A percentile compares a stretch with the other conserved stretches of the same genome.
Evolutionary conservation across 2,113 vertebrate species (phyloP).

Genomic region (Hydrochoerus hydrochaeris): DNA sequence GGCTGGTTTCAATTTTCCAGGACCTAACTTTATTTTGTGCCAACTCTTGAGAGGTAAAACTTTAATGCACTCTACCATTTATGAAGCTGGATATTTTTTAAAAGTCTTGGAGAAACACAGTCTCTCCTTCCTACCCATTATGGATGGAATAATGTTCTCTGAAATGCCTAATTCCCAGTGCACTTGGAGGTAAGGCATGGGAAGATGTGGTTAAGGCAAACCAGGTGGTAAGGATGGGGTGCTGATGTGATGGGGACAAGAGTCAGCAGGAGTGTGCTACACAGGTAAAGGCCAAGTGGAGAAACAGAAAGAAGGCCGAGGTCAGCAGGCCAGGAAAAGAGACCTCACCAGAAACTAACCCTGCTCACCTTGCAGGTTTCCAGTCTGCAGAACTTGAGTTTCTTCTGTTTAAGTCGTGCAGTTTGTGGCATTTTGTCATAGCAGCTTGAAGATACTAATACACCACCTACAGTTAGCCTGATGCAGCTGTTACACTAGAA

Average conservation of each 20-base stretch:
- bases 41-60: conserved; percentile 41
- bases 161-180: neutral
- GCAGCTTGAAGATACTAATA: neutral
- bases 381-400: neutral
- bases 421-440: neutral
- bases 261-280: neutral
- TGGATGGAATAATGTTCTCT: neutral
- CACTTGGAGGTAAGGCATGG: neutral
- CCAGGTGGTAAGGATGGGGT: neutral
- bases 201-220: neutral
- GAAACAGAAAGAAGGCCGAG: neutral
- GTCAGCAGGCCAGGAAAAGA: neutral
- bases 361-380: neutral
- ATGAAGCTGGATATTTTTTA: conserved; percentile 21
- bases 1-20: conserved; percentile 16
- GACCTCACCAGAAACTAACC: neutral
- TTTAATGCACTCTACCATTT: neutral
- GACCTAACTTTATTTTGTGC: conserved; percentile 12
- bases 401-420: neutral
- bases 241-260: neutral
- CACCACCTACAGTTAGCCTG: neutral
- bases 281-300: neutral
- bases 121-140: neutral
- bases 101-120: neutral
- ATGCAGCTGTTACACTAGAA: neutral